These are phyloP conservation scores for Morpho deidamia DNA, from an alignment of 2,888 invertebrate genomes.

Conservation along the genomic window DNA sequence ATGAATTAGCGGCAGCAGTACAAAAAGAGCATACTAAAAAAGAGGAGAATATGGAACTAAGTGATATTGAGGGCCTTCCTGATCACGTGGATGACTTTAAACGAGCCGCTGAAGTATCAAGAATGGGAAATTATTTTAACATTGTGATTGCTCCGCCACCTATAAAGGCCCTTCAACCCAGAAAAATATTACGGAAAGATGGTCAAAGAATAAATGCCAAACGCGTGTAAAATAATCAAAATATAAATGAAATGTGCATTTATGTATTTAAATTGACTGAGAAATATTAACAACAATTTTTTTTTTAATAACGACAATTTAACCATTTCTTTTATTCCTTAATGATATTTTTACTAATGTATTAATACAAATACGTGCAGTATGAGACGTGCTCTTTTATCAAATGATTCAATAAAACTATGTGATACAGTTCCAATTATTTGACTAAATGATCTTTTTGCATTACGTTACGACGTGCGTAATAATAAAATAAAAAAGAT, in stretches of 20 bases:
- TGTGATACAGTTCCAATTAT: too few species aligned
- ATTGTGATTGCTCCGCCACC: slow-evolving; percentile 71
- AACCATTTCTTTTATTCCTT: too few species aligned
- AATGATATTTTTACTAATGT: too few species aligned
- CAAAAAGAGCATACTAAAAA: slow-evolving; percentile 38
- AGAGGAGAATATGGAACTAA: slow-evolving; percentile 38
- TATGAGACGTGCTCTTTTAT: too few species aligned
- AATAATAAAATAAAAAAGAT: too few species aligned
- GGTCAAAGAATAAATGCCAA: slow-evolving; percentile 37
- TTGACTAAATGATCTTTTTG: too few species aligned
- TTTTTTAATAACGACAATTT: too few species aligned
- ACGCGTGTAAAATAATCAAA: slow-evolving; percentile 30
- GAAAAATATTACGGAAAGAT: slow-evolving; percentile 51
- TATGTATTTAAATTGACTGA: neutral
- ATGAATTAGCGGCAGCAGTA: neutral
- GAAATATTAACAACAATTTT: too few species aligned
- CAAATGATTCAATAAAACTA: too few species aligned
- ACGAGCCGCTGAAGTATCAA: slow-evolving; percentile 50
- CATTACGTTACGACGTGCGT: too few species aligned
- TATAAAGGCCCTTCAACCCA: slow-evolving; percentile 60
- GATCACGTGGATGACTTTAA: slow-evolving; percentile 44
- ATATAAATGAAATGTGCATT: neutral
- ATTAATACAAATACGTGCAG: too few species aligned
- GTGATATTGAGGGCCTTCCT: slow-evolving; percentile 35
- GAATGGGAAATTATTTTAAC: slow-evolving; percentile 72